These are phyloP conservation scores for Drosophila atripex DNA, from an alignment of 2,888 invertebrate species.

Conservation along the genomic window DNA sequence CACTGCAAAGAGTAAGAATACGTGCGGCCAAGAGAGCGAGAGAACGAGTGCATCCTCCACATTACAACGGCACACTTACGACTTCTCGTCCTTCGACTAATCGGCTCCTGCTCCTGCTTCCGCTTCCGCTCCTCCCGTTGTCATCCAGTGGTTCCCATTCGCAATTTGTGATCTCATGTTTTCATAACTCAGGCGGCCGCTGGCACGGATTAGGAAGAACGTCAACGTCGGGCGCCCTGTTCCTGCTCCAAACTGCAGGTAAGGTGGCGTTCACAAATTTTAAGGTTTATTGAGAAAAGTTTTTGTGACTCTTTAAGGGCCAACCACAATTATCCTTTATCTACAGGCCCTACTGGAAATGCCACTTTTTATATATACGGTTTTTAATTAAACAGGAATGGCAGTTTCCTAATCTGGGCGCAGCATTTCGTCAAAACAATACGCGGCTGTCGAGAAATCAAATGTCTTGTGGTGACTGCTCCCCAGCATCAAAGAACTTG, in stretches of 20 bases:
- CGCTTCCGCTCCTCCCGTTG: constrained; percentile 4
- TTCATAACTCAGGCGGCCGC: constrained; percentile 50
- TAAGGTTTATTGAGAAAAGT: too few relatives aligned
- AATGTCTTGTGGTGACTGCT: constrained; percentile 14
- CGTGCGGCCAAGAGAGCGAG: constrained; percentile 6
- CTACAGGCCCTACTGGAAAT: too few relatives aligned
- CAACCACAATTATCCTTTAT: too few relatives aligned
- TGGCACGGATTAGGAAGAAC: constrained; percentile 49
- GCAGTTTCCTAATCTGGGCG: constrained; percentile 3
- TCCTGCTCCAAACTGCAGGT: constrained; percentile 37
- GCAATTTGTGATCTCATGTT: constrained; percentile 59
- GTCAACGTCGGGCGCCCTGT: constrained; percentile 23
- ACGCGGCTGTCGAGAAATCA: constrained; percentile 5
- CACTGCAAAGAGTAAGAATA: background rate
- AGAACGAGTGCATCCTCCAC: constrained; percentile 27
- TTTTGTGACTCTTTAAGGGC: too few relatives aligned
- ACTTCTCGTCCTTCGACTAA: constrained; percentile 4
- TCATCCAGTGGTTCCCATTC: constrained; percentile 36
- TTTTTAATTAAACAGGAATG: constrained; percentile 31
- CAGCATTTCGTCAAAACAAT: constrained; percentile 21
- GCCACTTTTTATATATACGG: too few relatives aligned
- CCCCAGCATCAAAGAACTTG: constrained; percentile 31
- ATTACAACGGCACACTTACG: constrained; percentile 44
- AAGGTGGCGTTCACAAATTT: background rate
- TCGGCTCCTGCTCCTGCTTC: background rate